Evolutionary conservation across 2,888 invertebrate genomes (phyloP).

Genomic region (Andrena marginata): DNA sequence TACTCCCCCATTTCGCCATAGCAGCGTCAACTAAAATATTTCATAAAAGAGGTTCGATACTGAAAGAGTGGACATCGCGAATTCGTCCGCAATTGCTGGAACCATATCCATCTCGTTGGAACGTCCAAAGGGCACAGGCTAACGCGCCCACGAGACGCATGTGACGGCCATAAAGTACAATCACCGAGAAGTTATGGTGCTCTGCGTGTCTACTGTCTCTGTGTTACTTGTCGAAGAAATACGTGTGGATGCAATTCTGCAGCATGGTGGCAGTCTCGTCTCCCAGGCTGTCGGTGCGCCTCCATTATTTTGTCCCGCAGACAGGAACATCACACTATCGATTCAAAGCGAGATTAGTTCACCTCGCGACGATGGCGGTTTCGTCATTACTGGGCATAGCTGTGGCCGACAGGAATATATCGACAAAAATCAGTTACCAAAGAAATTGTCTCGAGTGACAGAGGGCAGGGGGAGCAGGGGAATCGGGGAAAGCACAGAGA

Average conservation of each 20-base stretch:
- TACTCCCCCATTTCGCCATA: too few relatives aligned
- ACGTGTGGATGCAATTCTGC: not conserved
- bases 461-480: not conserved
- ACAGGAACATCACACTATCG: too few relatives aligned
- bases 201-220: not conserved
- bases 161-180: constrained; percentile 27
- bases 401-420: too few relatives aligned
- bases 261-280: not conserved
- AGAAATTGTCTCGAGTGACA: too few relatives aligned
- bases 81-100: not conserved
- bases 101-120: not conserved
- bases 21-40: too few relatives aligned
- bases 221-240: constrained; percentile 14
- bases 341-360: too few relatives aligned
- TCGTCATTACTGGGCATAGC: too few relatives aligned
- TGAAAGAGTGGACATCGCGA: not conserved
- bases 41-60: too few relatives aligned
- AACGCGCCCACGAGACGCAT: constrained; percentile 15
- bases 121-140: not conserved
- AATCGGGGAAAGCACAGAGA: not conserved
- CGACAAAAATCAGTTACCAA: too few relatives aligned
- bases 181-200: constrained; percentile 26
- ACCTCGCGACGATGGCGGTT: too few relatives aligned
- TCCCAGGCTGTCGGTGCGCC: not conserved
- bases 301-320: too few relatives aligned